A percentile compares a stretch with the other conserved stretches of the same genome.
Conservation (phyloP, 2,888 invertebrate species). For the Ptychoptera albimana region DNA sequence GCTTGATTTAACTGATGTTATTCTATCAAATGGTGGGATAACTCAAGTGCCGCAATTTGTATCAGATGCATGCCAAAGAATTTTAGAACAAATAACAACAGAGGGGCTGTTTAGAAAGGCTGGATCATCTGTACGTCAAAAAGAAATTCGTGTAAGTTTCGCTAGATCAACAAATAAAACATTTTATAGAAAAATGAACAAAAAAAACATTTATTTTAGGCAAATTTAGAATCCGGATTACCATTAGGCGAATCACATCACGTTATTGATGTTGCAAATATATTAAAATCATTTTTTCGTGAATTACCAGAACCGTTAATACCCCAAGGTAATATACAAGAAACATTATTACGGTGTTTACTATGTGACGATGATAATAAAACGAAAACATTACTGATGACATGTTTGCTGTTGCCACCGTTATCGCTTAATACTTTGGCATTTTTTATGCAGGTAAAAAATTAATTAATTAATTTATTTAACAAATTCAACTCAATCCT, state of each 20-base stretch:
- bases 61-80: constrained; percentile 50
- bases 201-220: constrained; percentile 37
- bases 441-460: constrained; percentile 59
- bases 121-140: constrained; percentile 67
- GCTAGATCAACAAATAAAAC: constrained; percentile 10
- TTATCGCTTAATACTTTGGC: constrained; percentile 63
- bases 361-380: constrained; percentile 41
- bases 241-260: constrained; percentile 53
- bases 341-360: constrained; percentile 53
- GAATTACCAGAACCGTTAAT: constrained; percentile 75
- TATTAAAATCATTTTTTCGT: constrained; percentile 71
- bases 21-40: constrained; percentile 50
- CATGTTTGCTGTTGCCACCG: constrained; percentile 55
- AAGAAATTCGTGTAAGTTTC: constrained; percentile 53
- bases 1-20: constrained; percentile 37
- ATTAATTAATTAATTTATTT: background rate
- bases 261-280: constrained; percentile 71
- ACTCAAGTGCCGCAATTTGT: constrained; percentile 57
- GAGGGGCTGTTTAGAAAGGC: constrained; percentile 84
- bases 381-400: constrained; percentile 40
- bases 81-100: constrained; percentile 48
- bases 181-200: constrained; percentile 7
- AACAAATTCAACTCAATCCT: no score
- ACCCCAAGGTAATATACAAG: constrained; percentile 45
- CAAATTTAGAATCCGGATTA: constrained; percentile 53